A percentile compares a stretch with the other conserved stretches of the same genome.
Conservation (phyloP, 2,113 vertebrate genomes). For the Catagonus wagneri region DNA sequence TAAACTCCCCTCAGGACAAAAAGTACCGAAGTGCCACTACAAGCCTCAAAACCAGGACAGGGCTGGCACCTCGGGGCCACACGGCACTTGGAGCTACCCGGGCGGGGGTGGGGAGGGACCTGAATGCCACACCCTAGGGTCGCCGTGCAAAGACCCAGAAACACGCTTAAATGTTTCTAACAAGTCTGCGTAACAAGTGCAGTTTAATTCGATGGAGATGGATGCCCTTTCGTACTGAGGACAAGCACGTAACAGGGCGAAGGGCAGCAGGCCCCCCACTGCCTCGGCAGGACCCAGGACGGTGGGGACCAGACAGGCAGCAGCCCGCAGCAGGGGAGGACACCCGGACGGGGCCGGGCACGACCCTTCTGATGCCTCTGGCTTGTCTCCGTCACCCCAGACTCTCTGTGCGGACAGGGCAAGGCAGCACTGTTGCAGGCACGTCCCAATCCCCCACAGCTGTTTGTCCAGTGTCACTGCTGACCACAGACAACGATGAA, state of each 20-base stretch:
- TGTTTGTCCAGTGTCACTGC: not conserved
- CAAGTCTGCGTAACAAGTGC: not conserved
- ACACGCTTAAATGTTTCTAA: not conserved
- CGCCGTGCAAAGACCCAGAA: not conserved
- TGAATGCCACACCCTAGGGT: not conserved
- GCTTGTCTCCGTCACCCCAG: too few species aligned
- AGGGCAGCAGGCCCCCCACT: not conserved
- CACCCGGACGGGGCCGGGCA: not conserved
- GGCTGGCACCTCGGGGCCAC: accelerated
- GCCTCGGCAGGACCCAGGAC: not conserved
- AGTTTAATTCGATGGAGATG: not conserved
- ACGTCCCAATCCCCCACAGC: too few species aligned
- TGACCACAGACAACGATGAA: not conserved
- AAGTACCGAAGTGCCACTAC: too few species aligned
- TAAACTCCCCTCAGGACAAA: not conserved
- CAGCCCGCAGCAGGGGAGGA: not conserved
- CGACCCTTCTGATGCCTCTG: not conserved
- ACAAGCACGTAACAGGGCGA: accelerated
- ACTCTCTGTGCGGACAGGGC: not conserved
- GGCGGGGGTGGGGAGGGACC: not conserved
- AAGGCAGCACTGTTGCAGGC: accelerated
- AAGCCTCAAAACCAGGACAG: not conserved
- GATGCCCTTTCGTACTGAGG: not conserved
- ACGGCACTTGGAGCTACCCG: accelerated
- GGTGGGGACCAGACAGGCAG: accelerated